phyloP scores from a whole-genome alignment of 2,888 invertebrate species.

The Lasioglossum malachurum region DNA sequence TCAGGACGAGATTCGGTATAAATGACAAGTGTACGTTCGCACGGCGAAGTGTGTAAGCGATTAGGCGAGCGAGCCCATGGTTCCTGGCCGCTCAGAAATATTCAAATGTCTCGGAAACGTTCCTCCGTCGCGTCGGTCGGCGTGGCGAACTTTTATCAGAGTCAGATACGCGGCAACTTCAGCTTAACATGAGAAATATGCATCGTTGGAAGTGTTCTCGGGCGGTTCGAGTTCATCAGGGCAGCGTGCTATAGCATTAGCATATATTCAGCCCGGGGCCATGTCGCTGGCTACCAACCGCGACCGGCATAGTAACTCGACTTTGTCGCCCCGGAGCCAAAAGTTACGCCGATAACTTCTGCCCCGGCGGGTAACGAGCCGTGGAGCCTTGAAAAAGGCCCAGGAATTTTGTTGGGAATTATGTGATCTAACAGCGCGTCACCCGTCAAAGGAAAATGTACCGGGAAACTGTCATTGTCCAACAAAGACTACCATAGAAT shows the following conservation, averaged over 20 bases:
- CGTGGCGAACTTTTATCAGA: slow-evolving; percentile 35
- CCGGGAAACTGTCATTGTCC: background rate
- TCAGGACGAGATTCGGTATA: too few species aligned
- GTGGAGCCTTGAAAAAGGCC: slow-evolving; percentile 37
- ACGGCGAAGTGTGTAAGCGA: background rate
- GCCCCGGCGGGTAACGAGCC: slow-evolving; percentile 32
- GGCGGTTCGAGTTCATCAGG: slow-evolving; percentile 55
- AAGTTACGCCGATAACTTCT: slow-evolving; percentile 59
- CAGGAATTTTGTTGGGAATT: slow-evolving; percentile 12
- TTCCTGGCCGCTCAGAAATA: background rate
- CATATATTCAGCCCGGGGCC: slow-evolving; percentile 56
- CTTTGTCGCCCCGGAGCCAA: slow-evolving; percentile 45
- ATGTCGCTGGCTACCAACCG: slow-evolving; percentile 26
- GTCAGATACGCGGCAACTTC: slow-evolving; percentile 7
- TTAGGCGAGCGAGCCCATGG: background rate
- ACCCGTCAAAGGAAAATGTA: background rate
- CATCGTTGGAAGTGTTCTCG: slow-evolving; percentile 16
- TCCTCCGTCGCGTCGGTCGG: background rate
- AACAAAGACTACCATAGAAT: background rate
- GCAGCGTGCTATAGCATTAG: slow-evolving; percentile 51
- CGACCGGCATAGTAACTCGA: slow-evolving; percentile 42
- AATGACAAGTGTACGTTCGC: background rate
- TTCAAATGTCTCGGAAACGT: slow-evolving; percentile 3
- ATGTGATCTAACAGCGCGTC: slow-evolving; percentile 1
- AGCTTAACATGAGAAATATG: slow-evolving; percentile 15